Base-by-base conservation (phyloP, 2,113 vertebrate species). In the Pavo muticus region DNA sequence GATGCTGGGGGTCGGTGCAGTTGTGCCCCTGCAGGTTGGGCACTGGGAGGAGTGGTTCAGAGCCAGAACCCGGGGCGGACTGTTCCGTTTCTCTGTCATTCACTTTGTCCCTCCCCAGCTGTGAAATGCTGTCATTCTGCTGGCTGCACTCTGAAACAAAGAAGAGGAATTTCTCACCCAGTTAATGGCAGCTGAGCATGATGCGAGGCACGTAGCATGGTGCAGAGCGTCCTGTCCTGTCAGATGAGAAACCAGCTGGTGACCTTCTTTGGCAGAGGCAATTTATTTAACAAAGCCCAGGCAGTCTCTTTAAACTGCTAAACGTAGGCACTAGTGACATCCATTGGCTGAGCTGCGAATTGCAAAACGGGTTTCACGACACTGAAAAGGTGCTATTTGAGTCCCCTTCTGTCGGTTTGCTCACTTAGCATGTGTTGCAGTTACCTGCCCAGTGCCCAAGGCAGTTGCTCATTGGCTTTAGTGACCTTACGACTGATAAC, bases 351-450 rank as follows among this genome's bases (percentile, higher is more conserved):
- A 11, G 45, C 27, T 14, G 5, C 6, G 60, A 45, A 73, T 3
- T 83, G 89, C 37, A 4, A 16, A 3, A 20, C 5, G 9, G 37
- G 18, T 15, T 83, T 12, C 8, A 7, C 10, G 37, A 3, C 45
- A 11, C 11, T 15, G 27, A 1, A 25, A 12, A 8, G 29, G 1
- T 35, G 25, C 25, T 39, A 1, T 29, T 71, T 37, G 86, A 68
- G 1, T 3, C 29, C 19, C 21, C 69, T 27, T 18, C 47, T 77
- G 40, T 72, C 29, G 52, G n/a, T 60, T 10, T 5, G 27, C 45
- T 8, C 24, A 13, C 23, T 59, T 6, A 10, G 5, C 0, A 0
- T 2, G 1, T 59, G 4, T 65, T 17, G 30, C 20, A 27, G 52
- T 81, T 15, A 25, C 35, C 61, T 47, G 50, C 60, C 75, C 4